A percentile compares a stretch with the other conserved stretches of the same genome.
Conservation (phyloP, 2,888 invertebrate species). For the Euzophera pinguis region DNA sequence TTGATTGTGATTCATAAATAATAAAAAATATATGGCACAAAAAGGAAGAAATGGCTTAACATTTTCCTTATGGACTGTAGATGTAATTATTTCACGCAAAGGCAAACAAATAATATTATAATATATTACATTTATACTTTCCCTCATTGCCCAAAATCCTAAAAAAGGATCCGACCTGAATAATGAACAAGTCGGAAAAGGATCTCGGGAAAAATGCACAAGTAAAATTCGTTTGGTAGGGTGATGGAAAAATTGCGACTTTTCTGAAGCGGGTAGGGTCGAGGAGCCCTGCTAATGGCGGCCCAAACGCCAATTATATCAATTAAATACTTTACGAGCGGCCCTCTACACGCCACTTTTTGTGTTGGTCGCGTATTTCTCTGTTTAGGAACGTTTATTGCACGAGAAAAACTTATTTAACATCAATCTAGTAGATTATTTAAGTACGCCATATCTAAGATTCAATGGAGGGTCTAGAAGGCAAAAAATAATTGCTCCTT, state of each 20-base stretch:
- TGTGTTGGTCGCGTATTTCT: slow-evolving; percentile 27
- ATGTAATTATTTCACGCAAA: slow-evolving; percentile 6
- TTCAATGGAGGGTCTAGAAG: slow-evolving; percentile 4
- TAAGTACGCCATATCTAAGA: not conserved
- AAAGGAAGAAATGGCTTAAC: not conserved
- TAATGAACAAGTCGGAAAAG: slow-evolving; percentile 66
- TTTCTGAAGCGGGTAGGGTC: slow-evolving; percentile 48
- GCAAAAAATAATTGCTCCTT: slow-evolving; percentile 34
- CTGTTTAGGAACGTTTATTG: slow-evolving; percentile 17
- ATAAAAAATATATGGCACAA: no score
- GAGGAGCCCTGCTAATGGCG: slow-evolving; percentile 58
- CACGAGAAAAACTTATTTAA: not conserved
- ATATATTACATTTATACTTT: slow-evolving; percentile 30
- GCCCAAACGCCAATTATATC: slow-evolving; percentile 72
- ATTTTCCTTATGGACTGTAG: not conserved
- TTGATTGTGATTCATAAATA: no score
- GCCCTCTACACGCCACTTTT: slow-evolving; percentile 32
- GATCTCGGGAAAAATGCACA: slow-evolving; percentile 54
- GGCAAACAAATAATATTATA: slow-evolving; percentile 16
- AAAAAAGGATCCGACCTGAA: slow-evolving; percentile 58
- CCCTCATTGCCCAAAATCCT: slow-evolving; percentile 41
- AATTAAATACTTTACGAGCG: slow-evolving; percentile 70
- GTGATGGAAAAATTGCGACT: slow-evolving; percentile 52
- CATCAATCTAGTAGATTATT: not conserved
- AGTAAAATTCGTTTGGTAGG: slow-evolving; percentile 49